These are phyloP conservation scores for Brachionus calyciflorus DNA, from an alignment of 1,140 invertebrate genomes.

Conservation along the genomic window DNA sequence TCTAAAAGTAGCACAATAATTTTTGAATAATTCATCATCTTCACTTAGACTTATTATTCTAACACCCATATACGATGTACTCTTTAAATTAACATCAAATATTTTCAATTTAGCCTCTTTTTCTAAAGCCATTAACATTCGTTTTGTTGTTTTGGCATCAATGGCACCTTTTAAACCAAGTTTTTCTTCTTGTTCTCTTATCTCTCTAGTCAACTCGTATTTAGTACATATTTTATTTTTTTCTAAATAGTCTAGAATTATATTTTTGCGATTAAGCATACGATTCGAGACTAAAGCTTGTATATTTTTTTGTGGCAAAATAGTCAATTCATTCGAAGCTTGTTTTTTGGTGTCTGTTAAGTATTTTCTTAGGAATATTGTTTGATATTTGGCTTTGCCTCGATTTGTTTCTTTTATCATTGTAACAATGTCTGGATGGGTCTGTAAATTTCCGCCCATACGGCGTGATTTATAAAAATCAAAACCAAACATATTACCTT, in stretches of 20 bases:
- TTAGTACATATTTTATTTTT: constrained; percentile 34
- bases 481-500: constrained; percentile 28
- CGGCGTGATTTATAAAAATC: constrained; percentile 42
- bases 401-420: constrained; percentile 44
- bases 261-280: constrained; percentile 12
- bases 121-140: constrained; percentile 20
- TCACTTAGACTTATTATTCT: not conserved
- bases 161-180: constrained; percentile 13
- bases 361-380: constrained; percentile 15
- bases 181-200: constrained; percentile 6
- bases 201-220: not conserved
- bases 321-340: not conserved
- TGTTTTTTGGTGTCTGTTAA: not conserved
- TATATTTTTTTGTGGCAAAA: not conserved
- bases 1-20: constrained; percentile 32
- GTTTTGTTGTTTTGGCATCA: constrained; percentile 33
- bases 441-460: not conserved
- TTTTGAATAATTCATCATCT: not conserved
- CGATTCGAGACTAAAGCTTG: constrained; percentile 39
- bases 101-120: constrained; percentile 15
- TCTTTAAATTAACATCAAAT: constrained; percentile 31
- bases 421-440: constrained; percentile 33
- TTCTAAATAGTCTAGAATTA: constrained; percentile 20
- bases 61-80: constrained; percentile 10
- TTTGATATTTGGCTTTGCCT: constrained; percentile 45